Percentiles rank a stretch among this genome's conserved stretches.
phyloP scores from a whole-genome alignment of 2,797 vertebrate genomes.

The Sebastes oblongus region DNA sequence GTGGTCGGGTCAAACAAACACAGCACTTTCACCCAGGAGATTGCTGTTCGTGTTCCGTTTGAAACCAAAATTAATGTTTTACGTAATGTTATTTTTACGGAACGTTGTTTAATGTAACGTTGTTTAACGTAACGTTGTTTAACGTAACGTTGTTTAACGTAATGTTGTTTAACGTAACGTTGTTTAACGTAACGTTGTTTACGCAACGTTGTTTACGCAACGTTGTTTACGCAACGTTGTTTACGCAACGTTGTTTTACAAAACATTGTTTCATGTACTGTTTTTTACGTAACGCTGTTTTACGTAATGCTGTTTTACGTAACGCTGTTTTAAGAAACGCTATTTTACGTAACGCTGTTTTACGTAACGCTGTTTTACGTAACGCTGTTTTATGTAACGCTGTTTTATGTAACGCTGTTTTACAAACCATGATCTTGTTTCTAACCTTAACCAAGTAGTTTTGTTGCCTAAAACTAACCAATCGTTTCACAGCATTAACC shows the following conservation, averaged over 20 bases:
- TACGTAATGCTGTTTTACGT: too few species aligned
- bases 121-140: neutral
- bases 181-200: too few species aligned
- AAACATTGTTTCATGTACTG: too few species aligned
- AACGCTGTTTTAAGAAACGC: too few species aligned
- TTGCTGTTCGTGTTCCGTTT: too few species aligned
- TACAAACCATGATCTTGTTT: neutral
- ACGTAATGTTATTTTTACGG: neutral
- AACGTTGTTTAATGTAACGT: neutral
- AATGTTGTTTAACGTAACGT: neutral
- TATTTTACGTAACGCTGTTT: too few species aligned
- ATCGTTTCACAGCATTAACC: neutral
- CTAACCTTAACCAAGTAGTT: too few species aligned
- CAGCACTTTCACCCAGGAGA: too few species aligned
- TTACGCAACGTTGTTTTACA: neutral
- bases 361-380: neutral
- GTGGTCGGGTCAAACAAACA: too few species aligned
- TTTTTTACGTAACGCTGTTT: too few species aligned
- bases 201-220: neutral
- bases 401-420: too few species aligned
- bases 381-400: neutral
- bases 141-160: neutral
- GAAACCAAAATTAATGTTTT: neutral
- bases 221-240: neutral
- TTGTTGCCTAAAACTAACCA: too few species aligned